Percentiles rank a stretch among this genome's conserved stretches.
Evolutionary conservation across 2,888 invertebrate species (phyloP).

Genomic region (Gisinianus flammeolus): DNA sequence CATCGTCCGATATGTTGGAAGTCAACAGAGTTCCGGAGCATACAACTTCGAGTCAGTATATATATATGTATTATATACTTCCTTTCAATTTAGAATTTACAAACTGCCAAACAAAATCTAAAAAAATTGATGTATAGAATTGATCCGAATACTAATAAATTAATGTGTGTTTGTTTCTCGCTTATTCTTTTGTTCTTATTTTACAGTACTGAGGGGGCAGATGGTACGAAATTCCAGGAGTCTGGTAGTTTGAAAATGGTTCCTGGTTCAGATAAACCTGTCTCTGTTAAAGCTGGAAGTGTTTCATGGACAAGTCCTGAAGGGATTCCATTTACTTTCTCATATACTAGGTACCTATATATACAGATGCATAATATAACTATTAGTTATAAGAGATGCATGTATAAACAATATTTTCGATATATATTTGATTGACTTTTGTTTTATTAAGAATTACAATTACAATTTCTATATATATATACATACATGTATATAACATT

Average conservation of each 20-base stretch:
- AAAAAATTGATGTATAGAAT: not conserved
- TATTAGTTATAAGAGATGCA: not conserved
- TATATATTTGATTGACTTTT: not conserved
- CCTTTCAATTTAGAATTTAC: not conserved
- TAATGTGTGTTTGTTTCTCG: too few relatives aligned
- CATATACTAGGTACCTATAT: not conserved
- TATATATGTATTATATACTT: not conserved
- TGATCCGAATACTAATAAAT: not conserved
- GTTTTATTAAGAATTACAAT: not conserved
- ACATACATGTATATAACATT: not conserved
- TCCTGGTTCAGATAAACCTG: not conserved
- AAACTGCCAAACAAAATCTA: not conserved
- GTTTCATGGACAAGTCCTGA: slow-evolving; percentile 22
- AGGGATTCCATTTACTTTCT: not conserved
- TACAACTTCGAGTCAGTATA: not conserved
- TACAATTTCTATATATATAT: not conserved
- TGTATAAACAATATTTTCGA: too few relatives aligned
- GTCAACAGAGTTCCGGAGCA: not conserved
- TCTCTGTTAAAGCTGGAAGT: not conserved
- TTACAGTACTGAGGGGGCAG: not conserved
- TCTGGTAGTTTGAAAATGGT: not conserved
- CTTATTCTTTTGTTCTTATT: not conserved
- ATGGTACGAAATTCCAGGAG: slow-evolving; percentile 1
- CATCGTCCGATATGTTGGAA: not conserved
- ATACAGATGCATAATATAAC: too few relatives aligned